phyloP scores from a whole-genome alignment of 1,140 invertebrate species.

The Drosophila asahinai region DNA sequence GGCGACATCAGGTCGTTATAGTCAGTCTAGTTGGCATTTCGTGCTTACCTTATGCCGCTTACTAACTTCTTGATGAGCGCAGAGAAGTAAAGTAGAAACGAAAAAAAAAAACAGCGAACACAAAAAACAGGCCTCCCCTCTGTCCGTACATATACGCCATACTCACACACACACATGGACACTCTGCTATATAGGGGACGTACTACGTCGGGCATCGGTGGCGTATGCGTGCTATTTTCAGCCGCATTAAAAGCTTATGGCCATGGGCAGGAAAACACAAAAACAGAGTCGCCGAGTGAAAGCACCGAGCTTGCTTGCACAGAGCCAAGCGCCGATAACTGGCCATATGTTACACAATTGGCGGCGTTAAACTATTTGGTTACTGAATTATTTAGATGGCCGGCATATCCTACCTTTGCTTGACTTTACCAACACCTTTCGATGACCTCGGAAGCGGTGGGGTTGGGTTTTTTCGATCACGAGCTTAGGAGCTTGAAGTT shows the following conservation, averaged over 20 bases:
- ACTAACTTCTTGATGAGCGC: slow-evolving; percentile 72
- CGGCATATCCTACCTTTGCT: slow-evolving; percentile 11
- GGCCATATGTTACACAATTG: slow-evolving; percentile 44
- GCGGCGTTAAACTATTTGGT: slow-evolving; percentile 13
- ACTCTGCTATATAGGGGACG: slow-evolving; percentile 28
- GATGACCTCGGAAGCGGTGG: no score
- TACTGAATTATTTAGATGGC: slow-evolving; percentile 27
- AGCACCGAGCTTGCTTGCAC: slow-evolving; percentile 39
- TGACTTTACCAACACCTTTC: not conserved
- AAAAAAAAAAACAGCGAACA: slow-evolving; percentile 19
- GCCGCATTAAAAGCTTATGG: slow-evolving; percentile 74
- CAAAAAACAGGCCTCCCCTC: slow-evolving; percentile 22
- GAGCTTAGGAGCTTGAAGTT: not conserved
- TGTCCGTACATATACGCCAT: slow-evolving; percentile 3
- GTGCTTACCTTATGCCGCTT: slow-evolving; percentile 81
- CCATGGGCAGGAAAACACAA: slow-evolving; percentile 51
- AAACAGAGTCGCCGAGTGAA: slow-evolving; percentile 36
- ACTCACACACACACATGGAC: not conserved
- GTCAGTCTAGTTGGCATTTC: slow-evolving; percentile 81
- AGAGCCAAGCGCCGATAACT: slow-evolving; percentile 45
- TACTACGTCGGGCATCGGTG: slow-evolving; percentile 63
- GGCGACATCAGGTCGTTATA: slow-evolving; percentile 49
- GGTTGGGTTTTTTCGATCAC: not conserved
- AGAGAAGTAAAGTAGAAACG: slow-evolving; percentile 12
- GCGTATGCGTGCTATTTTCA: slow-evolving; percentile 83